Percentiles rank a stretch among this genome's conserved stretches.
Evolutionary conservation across 2,888 invertebrate species (phyloP).

Genomic region (Anaspis maculata): DNA sequence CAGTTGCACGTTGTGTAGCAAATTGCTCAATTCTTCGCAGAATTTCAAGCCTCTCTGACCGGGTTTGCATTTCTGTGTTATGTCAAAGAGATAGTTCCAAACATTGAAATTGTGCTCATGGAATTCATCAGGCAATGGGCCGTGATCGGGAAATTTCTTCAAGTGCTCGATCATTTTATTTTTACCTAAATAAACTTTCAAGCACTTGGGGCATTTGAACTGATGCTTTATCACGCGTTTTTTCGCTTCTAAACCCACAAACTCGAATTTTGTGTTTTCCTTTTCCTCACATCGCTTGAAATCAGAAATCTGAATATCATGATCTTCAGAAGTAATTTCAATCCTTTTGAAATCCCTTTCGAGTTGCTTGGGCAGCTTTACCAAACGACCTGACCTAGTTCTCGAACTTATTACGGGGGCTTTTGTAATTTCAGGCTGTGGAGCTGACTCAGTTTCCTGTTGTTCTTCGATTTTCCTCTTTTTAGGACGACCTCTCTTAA

Average conservation of each 20-base stretch:
- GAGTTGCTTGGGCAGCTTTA: slow-evolving; percentile 34
- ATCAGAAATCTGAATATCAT: slow-evolving; percentile 27
- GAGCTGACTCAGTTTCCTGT: not conserved
- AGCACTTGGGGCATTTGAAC: slow-evolving; percentile 55
- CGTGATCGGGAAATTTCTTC: slow-evolving; percentile 53
- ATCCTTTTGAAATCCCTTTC: slow-evolving; percentile 33
- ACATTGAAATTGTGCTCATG: slow-evolving; percentile 28
- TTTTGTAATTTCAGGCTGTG: slow-evolving; percentile 8
- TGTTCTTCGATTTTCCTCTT: slow-evolving; percentile 21
- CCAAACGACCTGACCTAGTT: slow-evolving; percentile 35
- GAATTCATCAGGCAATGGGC: slow-evolving; percentile 29
- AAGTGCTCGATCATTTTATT: slow-evolving; percentile 54
- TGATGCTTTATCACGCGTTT: slow-evolving; percentile 44
- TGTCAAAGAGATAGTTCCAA: slow-evolving; percentile 36
- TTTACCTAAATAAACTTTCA: slow-evolving; percentile 55
- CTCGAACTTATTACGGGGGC: slow-evolving; percentile 19
- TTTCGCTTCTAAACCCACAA: slow-evolving; percentile 18
- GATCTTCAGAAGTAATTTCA: slow-evolving; percentile 23
- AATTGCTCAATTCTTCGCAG: slow-evolving; percentile 34
- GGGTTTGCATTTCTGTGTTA: slow-evolving; percentile 30
- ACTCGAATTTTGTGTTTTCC: slow-evolving; percentile 9
- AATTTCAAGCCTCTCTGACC: slow-evolving; percentile 32
- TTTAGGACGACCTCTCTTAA: slow-evolving; percentile 31
- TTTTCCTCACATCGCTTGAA: slow-evolving; percentile 28
- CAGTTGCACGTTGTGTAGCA: slow-evolving; percentile 32